Evolutionary conservation across 2,888 invertebrate species (phyloP).

Genomic region (Amblyjoppa fuscipennis): DNA sequence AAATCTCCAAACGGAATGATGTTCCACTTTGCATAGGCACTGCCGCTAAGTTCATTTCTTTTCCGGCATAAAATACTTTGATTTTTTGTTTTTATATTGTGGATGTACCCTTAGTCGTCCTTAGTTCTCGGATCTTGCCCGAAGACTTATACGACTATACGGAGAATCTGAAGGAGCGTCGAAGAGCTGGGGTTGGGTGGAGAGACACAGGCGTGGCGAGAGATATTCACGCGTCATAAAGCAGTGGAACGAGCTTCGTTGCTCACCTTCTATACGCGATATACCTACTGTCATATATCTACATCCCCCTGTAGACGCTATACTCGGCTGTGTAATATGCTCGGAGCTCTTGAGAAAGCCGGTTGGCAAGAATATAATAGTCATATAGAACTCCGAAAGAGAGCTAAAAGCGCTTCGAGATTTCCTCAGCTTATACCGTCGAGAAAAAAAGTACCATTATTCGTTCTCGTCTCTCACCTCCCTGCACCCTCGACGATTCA

Average conservation of each 20-base stretch:
- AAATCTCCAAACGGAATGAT: neutral
- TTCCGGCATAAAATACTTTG: neutral
- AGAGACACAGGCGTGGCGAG: conserved; percentile 61
- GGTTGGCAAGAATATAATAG: conserved; percentile 41
- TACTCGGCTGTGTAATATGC: conserved; percentile 28
- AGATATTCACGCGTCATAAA: conserved; percentile 82
- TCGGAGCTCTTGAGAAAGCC: conserved; percentile 28
- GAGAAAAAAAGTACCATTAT: neutral
- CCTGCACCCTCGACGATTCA: neutral
- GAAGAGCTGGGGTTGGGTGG: conserved; percentile 44
- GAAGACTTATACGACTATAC: conserved; percentile 71
- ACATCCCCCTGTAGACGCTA: conserved; percentile 19
- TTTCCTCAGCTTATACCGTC: conserved; percentile 22
- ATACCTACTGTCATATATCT: conserved; percentile 35
- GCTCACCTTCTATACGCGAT: conserved; percentile 32
- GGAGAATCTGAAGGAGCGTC: conserved; percentile 60
- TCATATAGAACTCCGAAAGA: conserved; percentile 24
- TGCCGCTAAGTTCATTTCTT: neutral
- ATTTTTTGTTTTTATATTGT: neutral
- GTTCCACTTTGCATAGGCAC: neutral
- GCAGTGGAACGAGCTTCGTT: conserved; percentile 75
- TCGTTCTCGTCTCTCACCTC: neutral
- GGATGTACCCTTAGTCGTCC: conserved; percentile 17
- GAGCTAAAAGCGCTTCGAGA: conserved; percentile 23
- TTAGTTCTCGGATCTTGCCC: conserved; percentile 17